These are phyloP conservation scores for Coptodon rendalli DNA, from an alignment of 2,113 vertebrate species.

Conservation along the genomic window DNA sequence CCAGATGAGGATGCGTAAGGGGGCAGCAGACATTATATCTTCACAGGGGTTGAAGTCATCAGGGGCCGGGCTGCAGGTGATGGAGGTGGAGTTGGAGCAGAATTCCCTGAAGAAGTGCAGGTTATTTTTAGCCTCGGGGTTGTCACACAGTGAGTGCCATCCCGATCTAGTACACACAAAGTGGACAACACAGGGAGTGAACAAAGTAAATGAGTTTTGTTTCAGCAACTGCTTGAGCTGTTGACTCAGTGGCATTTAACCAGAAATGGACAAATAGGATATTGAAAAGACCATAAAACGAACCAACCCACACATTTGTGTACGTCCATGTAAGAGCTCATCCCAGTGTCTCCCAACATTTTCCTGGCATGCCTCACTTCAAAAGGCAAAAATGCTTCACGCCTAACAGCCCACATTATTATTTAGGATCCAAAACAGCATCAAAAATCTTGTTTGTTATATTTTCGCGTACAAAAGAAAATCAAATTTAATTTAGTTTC, in stretches of 20 bases:
- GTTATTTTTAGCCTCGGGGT: slow-evolving; percentile 52
- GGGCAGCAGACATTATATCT: slow-evolving; percentile 85
- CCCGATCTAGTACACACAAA: slow-evolving; percentile 61
- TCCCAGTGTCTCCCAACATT: neutral
- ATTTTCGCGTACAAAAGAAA: neutral
- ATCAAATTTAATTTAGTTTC: neutral
- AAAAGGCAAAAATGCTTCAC: neutral
- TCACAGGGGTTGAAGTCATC: slow-evolving; percentile 95
- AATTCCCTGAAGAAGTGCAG: slow-evolving; percentile 63
- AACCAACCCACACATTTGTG: neutral
- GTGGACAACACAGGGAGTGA: neutral
- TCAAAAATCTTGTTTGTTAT: neutral
- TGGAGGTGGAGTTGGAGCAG: slow-evolving; percentile 73
- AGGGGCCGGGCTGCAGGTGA: slow-evolving; percentile 81
- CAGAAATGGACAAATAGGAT: neutral
- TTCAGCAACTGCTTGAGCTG: neutral
- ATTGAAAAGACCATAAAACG: neutral
- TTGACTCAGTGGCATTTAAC: neutral
- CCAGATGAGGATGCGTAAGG: slow-evolving; percentile 89
- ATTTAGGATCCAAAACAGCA: neutral
- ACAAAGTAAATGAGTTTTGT: neutral
- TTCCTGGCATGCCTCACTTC: neutral
- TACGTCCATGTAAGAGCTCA: neutral
- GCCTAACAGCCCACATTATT: neutral
- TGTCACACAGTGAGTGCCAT: slow-evolving; percentile 71